Conservation (phyloP, 2,797 vertebrate genomes). For the Sciurus carolinensis region DNA sequence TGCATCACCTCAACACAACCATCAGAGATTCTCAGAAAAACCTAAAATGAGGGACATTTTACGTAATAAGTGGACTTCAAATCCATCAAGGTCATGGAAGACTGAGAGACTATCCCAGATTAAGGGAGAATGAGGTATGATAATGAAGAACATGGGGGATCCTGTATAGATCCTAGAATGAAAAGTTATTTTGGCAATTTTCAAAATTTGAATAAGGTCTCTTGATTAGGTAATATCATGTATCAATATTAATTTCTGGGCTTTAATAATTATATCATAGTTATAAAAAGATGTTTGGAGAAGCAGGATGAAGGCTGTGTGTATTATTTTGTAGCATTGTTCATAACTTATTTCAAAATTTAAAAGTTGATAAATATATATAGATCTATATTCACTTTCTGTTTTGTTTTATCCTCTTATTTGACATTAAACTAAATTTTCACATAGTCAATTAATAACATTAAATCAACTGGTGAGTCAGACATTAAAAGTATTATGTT, state of each 20-base stretch:
- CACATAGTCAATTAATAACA: not conserved
- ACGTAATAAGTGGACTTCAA: not conserved
- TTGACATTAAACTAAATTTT: not conserved
- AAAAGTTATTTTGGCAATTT: not conserved
- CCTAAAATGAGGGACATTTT: not conserved
- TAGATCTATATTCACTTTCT: not conserved
- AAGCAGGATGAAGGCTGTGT: not conserved
- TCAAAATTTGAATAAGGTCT: not conserved
- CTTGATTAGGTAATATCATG: not conserved
- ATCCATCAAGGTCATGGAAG: not conserved
- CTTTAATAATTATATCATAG: not conserved
- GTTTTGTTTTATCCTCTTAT: not conserved
- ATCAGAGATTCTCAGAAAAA: not conserved
- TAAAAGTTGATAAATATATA: not conserved
- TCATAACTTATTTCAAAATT: slow-evolving; percentile 3
- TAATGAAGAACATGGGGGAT: not conserved
- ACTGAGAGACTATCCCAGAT: not conserved
- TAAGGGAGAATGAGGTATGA: not conserved
- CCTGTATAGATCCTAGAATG: not conserved
- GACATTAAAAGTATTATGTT: not conserved
- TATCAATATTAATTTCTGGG: not conserved
- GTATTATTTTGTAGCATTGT: not conserved
- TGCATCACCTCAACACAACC: not conserved
- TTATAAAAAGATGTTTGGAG: not conserved
- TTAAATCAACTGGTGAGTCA: not conserved